A percentile compares a stretch with the other conserved stretches of the same genome.
Evolutionary conservation across 2,113 vertebrate species (phyloP).

Genomic region (Centrocercus urophasianus): DNA sequence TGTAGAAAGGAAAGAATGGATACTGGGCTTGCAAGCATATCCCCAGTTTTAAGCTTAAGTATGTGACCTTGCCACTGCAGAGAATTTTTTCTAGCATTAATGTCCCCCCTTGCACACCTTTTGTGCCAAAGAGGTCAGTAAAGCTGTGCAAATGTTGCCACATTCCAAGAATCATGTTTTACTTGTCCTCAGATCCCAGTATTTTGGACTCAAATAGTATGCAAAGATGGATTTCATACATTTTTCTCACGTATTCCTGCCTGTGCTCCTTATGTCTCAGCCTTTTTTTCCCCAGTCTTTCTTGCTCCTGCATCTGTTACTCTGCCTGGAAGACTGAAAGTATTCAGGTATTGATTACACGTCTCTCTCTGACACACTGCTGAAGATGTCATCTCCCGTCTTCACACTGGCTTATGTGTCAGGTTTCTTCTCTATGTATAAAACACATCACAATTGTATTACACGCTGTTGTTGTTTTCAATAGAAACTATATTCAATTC

Average conservation of each 20-base stretch:
- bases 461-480: slow-evolving; percentile 29
- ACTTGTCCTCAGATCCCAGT: neutral
- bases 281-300: neutral
- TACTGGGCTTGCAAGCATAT: neutral
- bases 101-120: neutral
- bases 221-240: neutral
- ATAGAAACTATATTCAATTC: slow-evolving; percentile 41
- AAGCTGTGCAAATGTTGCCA: neutral
- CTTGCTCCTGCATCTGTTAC: neutral
- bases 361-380: neutral
- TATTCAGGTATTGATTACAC: slow-evolving; percentile 31
- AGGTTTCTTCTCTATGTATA: neutral
- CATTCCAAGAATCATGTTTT: neutral
- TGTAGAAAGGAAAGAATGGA: neutral
- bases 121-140: neutral
- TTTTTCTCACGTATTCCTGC: neutral
- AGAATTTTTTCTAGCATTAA: neutral
- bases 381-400: neutral
- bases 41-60: neutral
- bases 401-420: neutral
- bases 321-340: neutral
- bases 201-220: neutral
- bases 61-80: neutral
- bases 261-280: neutral
- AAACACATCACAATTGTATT: slow-evolving; percentile 18